These are phyloP conservation scores for Lycorma delicatula DNA, from an alignment of 1,140 invertebrate genomes.

Conservation along the genomic window DNA sequence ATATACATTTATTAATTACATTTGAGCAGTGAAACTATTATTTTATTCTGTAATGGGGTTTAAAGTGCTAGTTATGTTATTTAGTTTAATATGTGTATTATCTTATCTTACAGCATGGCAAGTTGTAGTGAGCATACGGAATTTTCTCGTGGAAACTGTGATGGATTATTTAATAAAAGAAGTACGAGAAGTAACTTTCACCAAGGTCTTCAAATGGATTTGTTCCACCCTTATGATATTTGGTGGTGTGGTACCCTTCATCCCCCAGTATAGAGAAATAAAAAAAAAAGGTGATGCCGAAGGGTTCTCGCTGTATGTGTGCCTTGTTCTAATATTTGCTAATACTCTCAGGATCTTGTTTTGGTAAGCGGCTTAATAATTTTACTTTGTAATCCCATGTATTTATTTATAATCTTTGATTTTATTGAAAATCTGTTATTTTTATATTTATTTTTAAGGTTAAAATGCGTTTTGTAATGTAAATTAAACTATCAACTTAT, in stretches of 20 bases:
- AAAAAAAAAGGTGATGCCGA: slow-evolving; percentile 80
- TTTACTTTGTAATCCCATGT: background rate
- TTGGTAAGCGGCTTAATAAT: slow-evolving; percentile 62
- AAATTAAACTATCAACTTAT: too few species aligned
- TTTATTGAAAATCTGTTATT: background rate
- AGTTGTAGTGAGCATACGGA: background rate
- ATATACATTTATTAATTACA: too few species aligned
- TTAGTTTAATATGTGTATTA: too few species aligned
- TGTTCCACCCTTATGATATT: slow-evolving; percentile 63
- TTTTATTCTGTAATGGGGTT: too few species aligned
- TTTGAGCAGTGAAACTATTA: too few species aligned
- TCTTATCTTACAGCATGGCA: slow-evolving; percentile 3
- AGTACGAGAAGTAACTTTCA: slow-evolving; percentile 27
- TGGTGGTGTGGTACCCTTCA: slow-evolving; percentile 77
- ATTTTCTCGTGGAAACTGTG: background rate
- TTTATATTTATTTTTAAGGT: background rate
- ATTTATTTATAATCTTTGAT: background rate
- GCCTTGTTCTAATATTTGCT: slow-evolving; percentile 85
- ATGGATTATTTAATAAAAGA: slow-evolving; percentile 32
- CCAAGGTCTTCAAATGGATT: slow-evolving; percentile 29
- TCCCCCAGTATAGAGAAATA: slow-evolving; percentile 93
- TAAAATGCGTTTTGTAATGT: background rate
- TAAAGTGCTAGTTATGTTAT: too few species aligned
- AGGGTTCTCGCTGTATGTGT: slow-evolving; percentile 95
- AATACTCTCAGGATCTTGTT: slow-evolving; percentile 95